A percentile compares a stretch with the other conserved stretches of the same genome.
Evolutionary conservation across 2,888 invertebrate species (phyloP).

Genomic region (Cacoxenus indagator): DNA sequence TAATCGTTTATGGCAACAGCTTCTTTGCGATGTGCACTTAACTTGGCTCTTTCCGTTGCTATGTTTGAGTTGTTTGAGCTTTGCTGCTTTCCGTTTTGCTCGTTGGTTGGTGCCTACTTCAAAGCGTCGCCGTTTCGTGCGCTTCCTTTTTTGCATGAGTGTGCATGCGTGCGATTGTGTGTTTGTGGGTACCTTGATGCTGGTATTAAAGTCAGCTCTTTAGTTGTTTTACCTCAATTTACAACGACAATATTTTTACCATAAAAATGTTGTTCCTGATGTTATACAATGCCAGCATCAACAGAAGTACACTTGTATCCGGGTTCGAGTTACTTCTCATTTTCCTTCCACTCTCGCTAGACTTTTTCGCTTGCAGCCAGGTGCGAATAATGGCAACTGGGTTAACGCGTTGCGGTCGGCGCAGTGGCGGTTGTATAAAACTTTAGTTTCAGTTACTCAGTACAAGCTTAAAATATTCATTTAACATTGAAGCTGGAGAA

Average conservation of each 20-base stretch:
- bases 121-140: background rate
- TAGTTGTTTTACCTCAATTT: conserved; percentile 19
- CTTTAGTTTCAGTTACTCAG: background rate
- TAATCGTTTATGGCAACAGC: background rate
- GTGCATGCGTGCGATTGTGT: background rate
- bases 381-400: background rate
- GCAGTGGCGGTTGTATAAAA: background rate
- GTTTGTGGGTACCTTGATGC: background rate
- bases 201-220: no score
- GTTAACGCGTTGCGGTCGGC: background rate
- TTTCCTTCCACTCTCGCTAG: background rate
- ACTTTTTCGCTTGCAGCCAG: background rate
- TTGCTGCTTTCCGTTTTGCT: background rate
- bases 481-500: background rate
- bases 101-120: background rate
- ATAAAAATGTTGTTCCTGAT: conserved; percentile 7
- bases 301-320: background rate
- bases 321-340: background rate
- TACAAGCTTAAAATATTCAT: background rate
- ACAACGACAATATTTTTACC: conserved; percentile 16
- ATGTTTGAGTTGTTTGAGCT: no score
- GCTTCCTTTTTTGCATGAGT: background rate
- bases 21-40: background rate
- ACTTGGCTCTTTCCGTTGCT: background rate
- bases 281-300: background rate